Evolutionary conservation across 1,140 invertebrate genomes (phyloP).

Genomic region (Choristoneura fumiferana): DNA sequence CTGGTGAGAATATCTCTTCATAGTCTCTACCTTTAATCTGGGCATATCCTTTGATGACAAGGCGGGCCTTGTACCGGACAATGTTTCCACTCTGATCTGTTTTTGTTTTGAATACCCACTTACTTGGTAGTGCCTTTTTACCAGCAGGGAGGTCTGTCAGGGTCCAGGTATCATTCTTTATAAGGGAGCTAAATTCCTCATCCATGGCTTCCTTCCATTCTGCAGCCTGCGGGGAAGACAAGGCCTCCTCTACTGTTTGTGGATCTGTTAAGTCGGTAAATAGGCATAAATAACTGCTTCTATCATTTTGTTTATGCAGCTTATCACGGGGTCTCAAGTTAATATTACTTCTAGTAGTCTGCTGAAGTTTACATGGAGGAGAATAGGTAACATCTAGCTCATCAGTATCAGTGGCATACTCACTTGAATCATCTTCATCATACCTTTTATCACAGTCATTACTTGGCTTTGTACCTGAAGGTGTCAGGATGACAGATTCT

Average conservation of each 20-base stretch:
- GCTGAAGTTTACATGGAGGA: too few relatives aligned
- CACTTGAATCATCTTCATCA: too few relatives aligned
- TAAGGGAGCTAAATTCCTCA: slow-evolving; percentile 44
- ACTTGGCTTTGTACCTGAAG: too few relatives aligned
- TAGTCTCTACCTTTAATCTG: slow-evolving; percentile 32
- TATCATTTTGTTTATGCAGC: not conserved
- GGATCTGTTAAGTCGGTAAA: slow-evolving; percentile 19
- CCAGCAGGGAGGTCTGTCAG: not conserved
- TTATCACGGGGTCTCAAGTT: not conserved
- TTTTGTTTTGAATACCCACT: slow-evolving; percentile 37
- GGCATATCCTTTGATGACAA: slow-evolving; percentile 30
- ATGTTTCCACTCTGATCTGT: slow-evolving; percentile 25
- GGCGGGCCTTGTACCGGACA: slow-evolving; percentile 25
- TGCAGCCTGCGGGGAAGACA: slow-evolving; percentile 27
- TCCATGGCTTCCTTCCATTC: slow-evolving; percentile 49
- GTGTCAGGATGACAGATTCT: too few relatives aligned
- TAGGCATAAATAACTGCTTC: not conserved
- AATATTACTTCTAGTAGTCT: too few relatives aligned
- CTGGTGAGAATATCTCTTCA: slow-evolving; percentile 32
- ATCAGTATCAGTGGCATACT: too few relatives aligned
- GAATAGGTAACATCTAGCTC: too few relatives aligned
- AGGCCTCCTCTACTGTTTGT: slow-evolving; percentile 34
- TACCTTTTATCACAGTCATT: too few relatives aligned
- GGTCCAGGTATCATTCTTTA: slow-evolving; percentile 46
- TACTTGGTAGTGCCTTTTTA: slow-evolving; percentile 25